phyloP scores from a whole-genome alignment of 2,888 invertebrate species.

The Thalpophila matura region DNA sequence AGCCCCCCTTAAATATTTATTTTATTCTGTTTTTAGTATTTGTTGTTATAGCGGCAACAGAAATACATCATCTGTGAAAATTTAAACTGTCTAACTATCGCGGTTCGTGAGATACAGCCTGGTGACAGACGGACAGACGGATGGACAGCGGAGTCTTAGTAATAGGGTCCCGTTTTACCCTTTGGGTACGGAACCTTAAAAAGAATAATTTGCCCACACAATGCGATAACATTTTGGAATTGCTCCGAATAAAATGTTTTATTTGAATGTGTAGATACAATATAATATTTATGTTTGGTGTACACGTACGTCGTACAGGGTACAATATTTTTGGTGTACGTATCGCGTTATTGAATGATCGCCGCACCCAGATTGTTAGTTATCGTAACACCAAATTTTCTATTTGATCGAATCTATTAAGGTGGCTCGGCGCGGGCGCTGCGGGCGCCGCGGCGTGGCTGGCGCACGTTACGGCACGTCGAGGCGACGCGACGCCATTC shows the following conservation, averaged over 20 bases:
- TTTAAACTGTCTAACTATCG: too few relatives aligned
- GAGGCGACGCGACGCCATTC: slow-evolving; percentile 64
- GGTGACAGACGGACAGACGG: too few relatives aligned
- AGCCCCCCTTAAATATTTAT: too few relatives aligned
- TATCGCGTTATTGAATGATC: slow-evolving; percentile 74
- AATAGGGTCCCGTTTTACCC: too few relatives aligned
- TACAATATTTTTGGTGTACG: slow-evolving; percentile 53
- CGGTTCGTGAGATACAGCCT: too few relatives aligned
- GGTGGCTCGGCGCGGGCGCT: slow-evolving; percentile 49
- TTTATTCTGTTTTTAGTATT: too few relatives aligned
- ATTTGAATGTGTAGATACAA: slow-evolving; percentile 43
- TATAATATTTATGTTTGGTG: too few relatives aligned
- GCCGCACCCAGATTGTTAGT: slow-evolving; percentile 74
- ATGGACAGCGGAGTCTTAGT: too few relatives aligned
- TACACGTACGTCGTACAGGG: too few relatives aligned
- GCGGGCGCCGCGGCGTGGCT: slow-evolving; percentile 27
- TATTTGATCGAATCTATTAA: slow-evolving; percentile 84
- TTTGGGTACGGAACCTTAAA: too few relatives aligned
- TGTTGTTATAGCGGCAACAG: too few relatives aligned
- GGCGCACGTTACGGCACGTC: slow-evolving; percentile 49
- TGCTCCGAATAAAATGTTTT: slow-evolving; percentile 10
- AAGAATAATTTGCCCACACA: not conserved
- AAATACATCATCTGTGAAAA: too few relatives aligned
- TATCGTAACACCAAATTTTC: slow-evolving; percentile 79
- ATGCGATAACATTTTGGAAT: slow-evolving; percentile 1